Conservation (phyloP, 2,797 vertebrate species). For the Notoglanidium macrostoma region DNA sequence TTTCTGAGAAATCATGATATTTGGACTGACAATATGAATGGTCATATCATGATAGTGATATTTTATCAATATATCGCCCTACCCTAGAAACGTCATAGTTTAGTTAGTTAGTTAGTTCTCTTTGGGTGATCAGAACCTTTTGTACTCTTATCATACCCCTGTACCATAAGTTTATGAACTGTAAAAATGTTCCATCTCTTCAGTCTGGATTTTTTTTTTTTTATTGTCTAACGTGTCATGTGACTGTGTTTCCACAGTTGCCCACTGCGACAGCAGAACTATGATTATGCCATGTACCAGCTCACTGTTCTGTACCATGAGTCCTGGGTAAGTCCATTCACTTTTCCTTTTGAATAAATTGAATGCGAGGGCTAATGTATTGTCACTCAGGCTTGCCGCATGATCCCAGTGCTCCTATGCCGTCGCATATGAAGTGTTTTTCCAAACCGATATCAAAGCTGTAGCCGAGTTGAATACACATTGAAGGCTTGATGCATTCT, state of each 20-base stretch:
- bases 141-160: background rate
- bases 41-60: no score
- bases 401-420: background rate
- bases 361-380: background rate
- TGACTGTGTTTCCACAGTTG: slow-evolving; percentile 74
- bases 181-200: background rate
- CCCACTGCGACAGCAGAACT: slow-evolving; percentile 89
- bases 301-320: slow-evolving; percentile 96
- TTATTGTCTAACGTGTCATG: background rate
- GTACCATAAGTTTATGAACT: background rate
- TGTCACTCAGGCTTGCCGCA: background rate
- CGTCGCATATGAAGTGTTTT: background rate
- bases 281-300: slow-evolving; percentile 89
- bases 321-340: slow-evolving; percentile 88
- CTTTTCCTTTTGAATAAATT: background rate
- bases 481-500: slow-evolving; percentile 51
- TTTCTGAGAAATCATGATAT: no score
- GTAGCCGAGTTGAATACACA: slow-evolving; percentile 60
- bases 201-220: background rate
- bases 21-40: no score
- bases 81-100: no score
- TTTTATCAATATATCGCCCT: no score
- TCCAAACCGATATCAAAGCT: background rate
- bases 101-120: background rate
- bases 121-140: background rate